These are phyloP conservation scores for Campoplex capitator DNA, from an alignment of 2,888 invertebrate genomes.

Conservation along the genomic window DNA sequence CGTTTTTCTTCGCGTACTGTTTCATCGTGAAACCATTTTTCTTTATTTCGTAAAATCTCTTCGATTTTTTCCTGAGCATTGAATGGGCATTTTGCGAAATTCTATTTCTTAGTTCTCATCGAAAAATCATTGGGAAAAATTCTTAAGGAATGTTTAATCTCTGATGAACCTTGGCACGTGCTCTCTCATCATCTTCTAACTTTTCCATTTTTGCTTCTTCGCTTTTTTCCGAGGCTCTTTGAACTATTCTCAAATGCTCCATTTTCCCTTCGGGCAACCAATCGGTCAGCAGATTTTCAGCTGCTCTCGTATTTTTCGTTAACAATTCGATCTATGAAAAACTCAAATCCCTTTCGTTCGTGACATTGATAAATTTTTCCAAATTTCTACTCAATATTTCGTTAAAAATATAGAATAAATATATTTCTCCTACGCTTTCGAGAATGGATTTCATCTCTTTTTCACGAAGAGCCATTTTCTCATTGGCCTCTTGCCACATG, in stretches of 20 bases:
- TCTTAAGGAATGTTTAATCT: not conserved
- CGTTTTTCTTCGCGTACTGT: slow-evolving; percentile 36
- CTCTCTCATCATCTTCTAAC: slow-evolving; percentile 58
- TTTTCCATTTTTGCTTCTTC: slow-evolving; percentile 39
- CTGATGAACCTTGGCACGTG: slow-evolving; percentile 43
- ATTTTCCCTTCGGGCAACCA: slow-evolving; percentile 57
- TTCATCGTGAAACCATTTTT: slow-evolving; percentile 34
- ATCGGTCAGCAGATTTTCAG: slow-evolving; percentile 53
- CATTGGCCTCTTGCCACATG: slow-evolving; percentile 68
- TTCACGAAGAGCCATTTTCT: slow-evolving; percentile 53
- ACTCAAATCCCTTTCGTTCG: not conserved
- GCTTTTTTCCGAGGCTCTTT: slow-evolving; percentile 47
- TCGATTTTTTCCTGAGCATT: slow-evolving; percentile 56
- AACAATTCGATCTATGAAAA: slow-evolving; percentile 42
- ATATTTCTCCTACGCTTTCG: slow-evolving; percentile 41
- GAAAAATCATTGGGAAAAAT: not conserved
- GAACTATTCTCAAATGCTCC: slow-evolving; percentile 48
- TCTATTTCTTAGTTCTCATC: not conserved
- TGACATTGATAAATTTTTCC: not conserved
- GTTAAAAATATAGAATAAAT: not conserved
- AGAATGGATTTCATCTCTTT: slow-evolving; percentile 55
- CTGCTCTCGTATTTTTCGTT: slow-evolving; percentile 16
- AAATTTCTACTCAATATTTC: not conserved
- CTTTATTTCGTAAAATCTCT: slow-evolving; percentile 36
- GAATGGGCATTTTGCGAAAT: not conserved